These are phyloP conservation scores for Mellivora capensis DNA, from an alignment of 2,113 vertebrate species.

Conservation along the genomic window DNA sequence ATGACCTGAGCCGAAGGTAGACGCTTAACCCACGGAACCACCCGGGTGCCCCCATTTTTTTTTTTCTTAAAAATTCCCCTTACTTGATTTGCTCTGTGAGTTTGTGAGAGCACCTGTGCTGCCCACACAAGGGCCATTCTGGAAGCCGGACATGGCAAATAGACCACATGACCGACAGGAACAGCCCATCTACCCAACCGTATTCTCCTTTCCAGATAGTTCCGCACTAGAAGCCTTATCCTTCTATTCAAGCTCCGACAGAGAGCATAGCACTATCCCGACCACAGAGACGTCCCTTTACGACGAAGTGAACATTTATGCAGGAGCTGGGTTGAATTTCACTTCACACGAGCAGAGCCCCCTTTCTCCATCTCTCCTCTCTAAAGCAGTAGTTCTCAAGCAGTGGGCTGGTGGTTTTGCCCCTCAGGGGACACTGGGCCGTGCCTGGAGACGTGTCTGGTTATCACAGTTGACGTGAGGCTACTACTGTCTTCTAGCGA, in stretches of 20 bases:
- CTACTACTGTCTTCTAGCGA: background rate
- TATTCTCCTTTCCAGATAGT: background rate
- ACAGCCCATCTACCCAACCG: background rate
- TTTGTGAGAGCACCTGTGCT: background rate
- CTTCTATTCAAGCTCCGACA: background rate
- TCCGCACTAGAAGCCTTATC: background rate
- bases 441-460: background rate
- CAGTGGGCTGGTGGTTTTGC: background rate
- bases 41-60: background rate
- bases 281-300: rapidly evolving
- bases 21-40: background rate
- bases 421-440: background rate
- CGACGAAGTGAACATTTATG: rapidly evolving
- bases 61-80: background rate
- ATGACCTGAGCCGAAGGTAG: background rate
- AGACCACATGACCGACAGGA: rapidly evolving
- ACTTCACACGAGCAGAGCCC: background rate
- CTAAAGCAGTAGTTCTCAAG: background rate
- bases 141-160: background rate
- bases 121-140: background rate
- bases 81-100: background rate
- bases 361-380: background rate
- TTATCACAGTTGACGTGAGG: rapidly evolving
- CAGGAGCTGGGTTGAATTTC: background rate
- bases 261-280: background rate